Conservation (phyloP, 2,888 invertebrate genomes). For the Linnaemya vulpina region DNA sequence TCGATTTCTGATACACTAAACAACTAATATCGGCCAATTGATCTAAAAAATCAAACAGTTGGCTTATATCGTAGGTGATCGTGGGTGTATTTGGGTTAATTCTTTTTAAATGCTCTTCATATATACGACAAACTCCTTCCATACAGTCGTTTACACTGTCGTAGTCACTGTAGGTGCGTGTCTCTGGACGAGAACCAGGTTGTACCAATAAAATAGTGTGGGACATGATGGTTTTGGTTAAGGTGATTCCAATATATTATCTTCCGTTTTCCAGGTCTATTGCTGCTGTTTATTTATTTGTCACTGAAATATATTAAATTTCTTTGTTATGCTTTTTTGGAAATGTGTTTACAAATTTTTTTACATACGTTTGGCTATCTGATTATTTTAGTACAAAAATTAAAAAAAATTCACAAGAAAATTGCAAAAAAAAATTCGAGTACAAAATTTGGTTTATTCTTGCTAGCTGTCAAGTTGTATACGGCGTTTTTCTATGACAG, state of each 20-base stretch:
- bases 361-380: conserved; percentile 33
- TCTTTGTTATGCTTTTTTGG: neutral
- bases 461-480: conserved; percentile 62
- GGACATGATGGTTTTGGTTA: conserved; percentile 84
- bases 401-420: neutral
- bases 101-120: conserved; percentile 98
- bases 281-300: neutral
- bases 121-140: conserved; percentile 99
- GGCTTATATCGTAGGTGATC: conserved; percentile 99
- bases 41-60: conserved; percentile 99
- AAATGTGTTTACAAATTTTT: neutral
- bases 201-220: conserved; percentile 98
- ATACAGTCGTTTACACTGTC: conserved; percentile 99
- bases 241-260: neutral
- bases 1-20: conserved; percentile 97
- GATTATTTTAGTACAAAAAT: neutral
- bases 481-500: conserved; percentile 59
- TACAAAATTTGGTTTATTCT: conserved; percentile 32
- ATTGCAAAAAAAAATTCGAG: conserved; percentile 24
- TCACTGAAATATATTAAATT: neutral
- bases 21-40: conserved; percentile 97
- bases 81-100: conserved; percentile 97
- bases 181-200: conserved; percentile 96
- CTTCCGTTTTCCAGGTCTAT: neutral
- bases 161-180: conserved; percentile 98